These are phyloP conservation scores for Actenoides lindsayi DNA, from an alignment of 2,113 vertebrate genomes.

Conservation along the genomic window DNA sequence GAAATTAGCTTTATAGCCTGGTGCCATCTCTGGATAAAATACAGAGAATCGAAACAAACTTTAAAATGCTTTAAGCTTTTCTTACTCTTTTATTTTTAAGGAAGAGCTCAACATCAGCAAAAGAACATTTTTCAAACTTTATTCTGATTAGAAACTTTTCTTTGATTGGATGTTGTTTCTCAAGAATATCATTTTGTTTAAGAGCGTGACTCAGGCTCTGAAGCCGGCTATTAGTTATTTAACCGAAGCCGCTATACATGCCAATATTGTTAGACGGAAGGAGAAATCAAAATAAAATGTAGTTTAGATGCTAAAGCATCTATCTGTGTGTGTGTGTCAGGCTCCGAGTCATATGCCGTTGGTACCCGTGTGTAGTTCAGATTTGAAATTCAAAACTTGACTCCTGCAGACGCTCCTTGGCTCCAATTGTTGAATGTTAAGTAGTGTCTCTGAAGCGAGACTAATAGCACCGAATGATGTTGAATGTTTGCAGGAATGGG, in stretches of 20 bases:
- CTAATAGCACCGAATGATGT: slow-evolving; percentile 12
- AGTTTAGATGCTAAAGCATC: slow-evolving; percentile 13
- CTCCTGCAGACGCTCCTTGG: slow-evolving; percentile 47
- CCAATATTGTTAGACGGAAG: not conserved
- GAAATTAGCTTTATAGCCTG: slow-evolving; percentile 37
- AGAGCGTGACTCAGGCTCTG: not conserved
- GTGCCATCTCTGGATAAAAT: slow-evolving; percentile 15
- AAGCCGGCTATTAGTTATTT: not conserved
- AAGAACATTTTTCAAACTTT: not conserved
- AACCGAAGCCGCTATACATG: not conserved
- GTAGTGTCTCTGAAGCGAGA: slow-evolving; percentile 34
- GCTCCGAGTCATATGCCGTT: not conserved
- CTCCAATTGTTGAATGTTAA: slow-evolving; percentile 27
- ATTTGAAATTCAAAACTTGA: slow-evolving; percentile 42
- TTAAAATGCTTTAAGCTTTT: not conserved
- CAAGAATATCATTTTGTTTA: not conserved
- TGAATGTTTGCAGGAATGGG: slow-evolving; percentile 22
- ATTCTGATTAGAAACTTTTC: not conserved
- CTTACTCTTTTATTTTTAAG: not conserved
- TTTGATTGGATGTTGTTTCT: not conserved
- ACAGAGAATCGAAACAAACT: not conserved
- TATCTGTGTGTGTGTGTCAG: not conserved
- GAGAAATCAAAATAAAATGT: not conserved
- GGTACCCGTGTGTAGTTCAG: not conserved
- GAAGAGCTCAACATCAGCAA: not conserved